A percentile compares a stretch with the other conserved stretches of the same genome.
Evolutionary conservation across 2,113 vertebrate species (phyloP).

Genomic region (Protomyctophum bolini): DNA sequence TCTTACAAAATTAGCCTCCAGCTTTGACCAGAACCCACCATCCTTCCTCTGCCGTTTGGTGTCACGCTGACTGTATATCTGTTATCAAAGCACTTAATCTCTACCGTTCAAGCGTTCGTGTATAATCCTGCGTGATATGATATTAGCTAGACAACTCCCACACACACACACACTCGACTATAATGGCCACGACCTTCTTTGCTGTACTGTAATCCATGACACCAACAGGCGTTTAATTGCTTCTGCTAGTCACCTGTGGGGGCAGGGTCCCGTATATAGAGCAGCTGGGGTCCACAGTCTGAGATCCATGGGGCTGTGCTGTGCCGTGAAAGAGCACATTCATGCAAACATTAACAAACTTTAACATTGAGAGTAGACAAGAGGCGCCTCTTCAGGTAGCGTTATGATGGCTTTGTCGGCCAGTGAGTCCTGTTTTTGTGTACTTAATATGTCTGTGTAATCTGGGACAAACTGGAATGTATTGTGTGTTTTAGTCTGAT

Average conservation of each 20-base stretch:
- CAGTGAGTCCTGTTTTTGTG: too few relatives aligned
- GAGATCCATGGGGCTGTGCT: conserved; percentile 19
- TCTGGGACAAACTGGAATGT: too few relatives aligned
- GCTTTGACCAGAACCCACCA: conserved; percentile 43
- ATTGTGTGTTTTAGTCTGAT: too few relatives aligned
- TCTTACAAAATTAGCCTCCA: conserved; percentile 53
- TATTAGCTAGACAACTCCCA: conserved; percentile 35
- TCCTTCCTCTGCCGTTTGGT: conserved; percentile 30
- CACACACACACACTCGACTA: conserved; percentile 6
- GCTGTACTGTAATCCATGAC: conserved; percentile 20
- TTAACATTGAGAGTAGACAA: too few relatives aligned
- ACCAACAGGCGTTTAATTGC: conserved; percentile 34
- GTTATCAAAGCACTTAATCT: conserved; percentile 13
- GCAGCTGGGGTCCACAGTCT: conserved; percentile 38
- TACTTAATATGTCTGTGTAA: too few relatives aligned
- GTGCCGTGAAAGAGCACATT: neutral
- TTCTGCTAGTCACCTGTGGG: conserved; percentile 32
- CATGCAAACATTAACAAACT: neutral
- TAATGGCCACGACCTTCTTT: conserved; percentile 19
- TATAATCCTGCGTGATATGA: conserved; percentile 26
- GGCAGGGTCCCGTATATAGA: neutral
- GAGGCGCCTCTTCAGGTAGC: neutral
- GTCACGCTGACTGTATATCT: conserved; percentile 42
- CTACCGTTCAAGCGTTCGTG: conserved; percentile 15
- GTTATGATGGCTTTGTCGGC: too few relatives aligned